phyloP scores from a whole-genome alignment of 2,113 vertebrate species.

The Xenus cinereus region DNA sequence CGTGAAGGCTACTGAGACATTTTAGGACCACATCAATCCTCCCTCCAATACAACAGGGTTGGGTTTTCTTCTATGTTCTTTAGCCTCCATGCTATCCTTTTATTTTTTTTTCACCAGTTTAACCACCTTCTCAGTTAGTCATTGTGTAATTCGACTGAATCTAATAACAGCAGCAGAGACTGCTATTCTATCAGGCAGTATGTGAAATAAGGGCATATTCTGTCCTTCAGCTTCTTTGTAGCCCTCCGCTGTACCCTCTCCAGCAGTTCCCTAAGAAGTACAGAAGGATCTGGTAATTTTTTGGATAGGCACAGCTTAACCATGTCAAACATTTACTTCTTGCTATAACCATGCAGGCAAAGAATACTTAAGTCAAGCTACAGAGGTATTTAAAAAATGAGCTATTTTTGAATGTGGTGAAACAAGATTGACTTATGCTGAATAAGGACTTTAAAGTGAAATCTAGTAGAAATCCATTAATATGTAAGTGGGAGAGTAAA shows the following conservation, averaged over 20 bases:
- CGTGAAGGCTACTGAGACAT: neutral
- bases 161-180: neutral
- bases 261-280: neutral
- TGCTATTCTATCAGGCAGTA: neutral
- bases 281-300: neutral
- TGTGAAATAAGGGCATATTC: neutral
- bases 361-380: neutral
- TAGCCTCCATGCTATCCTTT: neutral
- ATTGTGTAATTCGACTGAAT: neutral
- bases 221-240: neutral
- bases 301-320: neutral
- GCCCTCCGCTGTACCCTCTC: too few relatives aligned
- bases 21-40: neutral
- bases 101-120: neutral
- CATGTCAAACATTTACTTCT: neutral
- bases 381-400: neutral
- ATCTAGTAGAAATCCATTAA: neutral
- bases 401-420: neutral
- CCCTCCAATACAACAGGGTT: neutral
- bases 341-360: neutral
- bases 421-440: neutral
- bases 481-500: neutral
- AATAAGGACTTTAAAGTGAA: neutral
- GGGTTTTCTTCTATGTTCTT: rapidly evolving
- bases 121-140: neutral